Evolutionary conservation across 2,113 vertebrate genomes (phyloP).

Genomic region (Tinamus guttatus): DNA sequence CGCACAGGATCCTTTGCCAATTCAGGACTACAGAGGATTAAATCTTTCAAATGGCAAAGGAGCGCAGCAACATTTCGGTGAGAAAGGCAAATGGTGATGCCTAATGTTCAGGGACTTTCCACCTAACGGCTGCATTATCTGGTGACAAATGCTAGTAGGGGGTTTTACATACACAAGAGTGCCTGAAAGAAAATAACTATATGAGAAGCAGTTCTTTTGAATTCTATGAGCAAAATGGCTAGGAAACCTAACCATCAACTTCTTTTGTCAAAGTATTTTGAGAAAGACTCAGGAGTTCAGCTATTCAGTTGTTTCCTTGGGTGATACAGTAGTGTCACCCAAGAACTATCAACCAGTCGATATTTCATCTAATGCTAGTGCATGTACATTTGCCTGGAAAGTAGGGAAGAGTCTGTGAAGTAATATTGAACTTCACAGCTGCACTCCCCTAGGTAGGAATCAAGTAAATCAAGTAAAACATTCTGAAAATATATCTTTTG

Average conservation of each 20-base stretch:
- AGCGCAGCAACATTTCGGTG: accelerated
- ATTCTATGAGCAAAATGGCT: not conserved
- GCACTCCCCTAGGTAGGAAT: not conserved
- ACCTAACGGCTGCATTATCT: not conserved
- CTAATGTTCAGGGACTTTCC: not conserved
- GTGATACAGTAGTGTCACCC: not conserved
- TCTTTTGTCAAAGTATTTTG: not conserved
- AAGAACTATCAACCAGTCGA: not conserved
- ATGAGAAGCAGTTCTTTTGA: not conserved
- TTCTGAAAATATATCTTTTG: slow-evolving; percentile 53
- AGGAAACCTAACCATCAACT: not conserved
- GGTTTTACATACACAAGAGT: not conserved
- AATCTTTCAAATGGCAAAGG: not conserved
- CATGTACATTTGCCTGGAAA: not conserved
- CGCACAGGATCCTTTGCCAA: accelerated
- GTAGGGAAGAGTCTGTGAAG: not conserved
- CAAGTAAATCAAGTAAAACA: slow-evolving; percentile 10
- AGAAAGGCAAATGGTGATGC: not conserved
- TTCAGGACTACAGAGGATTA: accelerated
- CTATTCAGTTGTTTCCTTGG: not conserved
- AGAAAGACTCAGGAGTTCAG: not conserved
- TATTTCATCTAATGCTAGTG: not conserved
- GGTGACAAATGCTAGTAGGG: not conserved
- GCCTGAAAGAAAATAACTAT: not conserved
- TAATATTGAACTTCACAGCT: not conserved